Conservation (phyloP, 2,113 vertebrate species). For the Myxocyprinus asiaticus region DNA sequence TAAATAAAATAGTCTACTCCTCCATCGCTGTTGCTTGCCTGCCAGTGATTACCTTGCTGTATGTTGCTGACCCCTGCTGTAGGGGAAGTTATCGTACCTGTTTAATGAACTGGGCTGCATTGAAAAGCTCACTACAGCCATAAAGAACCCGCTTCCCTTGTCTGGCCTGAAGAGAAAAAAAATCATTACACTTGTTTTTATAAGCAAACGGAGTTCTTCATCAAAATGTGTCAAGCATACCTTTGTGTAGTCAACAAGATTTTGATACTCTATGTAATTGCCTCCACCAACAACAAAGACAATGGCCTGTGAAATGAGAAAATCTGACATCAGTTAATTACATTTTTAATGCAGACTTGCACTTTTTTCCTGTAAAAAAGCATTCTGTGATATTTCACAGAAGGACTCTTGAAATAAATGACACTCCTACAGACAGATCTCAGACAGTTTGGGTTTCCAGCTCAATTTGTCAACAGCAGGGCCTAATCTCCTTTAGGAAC, state of each 20-base stretch:
- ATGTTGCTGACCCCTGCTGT: background rate
- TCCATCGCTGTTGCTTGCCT: no score
- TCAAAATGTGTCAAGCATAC: conserved; percentile 65
- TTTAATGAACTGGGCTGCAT: conserved; percentile 91
- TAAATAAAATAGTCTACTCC: no score
- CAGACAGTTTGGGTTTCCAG: conserved; percentile 5
- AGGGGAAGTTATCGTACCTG: conserved; percentile 72
- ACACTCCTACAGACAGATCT: background rate
- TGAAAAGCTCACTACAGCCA: conserved; percentile 97
- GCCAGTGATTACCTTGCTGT: no score
- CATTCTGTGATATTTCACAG: no score
- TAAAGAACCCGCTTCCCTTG: conserved; percentile 92
- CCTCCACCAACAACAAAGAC: conserved; percentile 97
- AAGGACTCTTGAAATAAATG: background rate
- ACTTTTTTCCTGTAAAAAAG: no score
- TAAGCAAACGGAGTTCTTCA: background rate
- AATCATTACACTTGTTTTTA: background rate
- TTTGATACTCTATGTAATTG: conserved; percentile 99
- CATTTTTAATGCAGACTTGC: no score
- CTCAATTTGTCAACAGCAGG: conserved; percentile 3
- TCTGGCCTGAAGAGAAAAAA: conserved; percentile 76
- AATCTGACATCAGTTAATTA: background rate
- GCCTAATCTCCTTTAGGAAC: conserved; percentile 13
- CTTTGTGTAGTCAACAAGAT: conserved; percentile 95
- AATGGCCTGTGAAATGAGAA: conserved; percentile 81